Base-by-base conservation (phyloP, 2,888 invertebrate genomes). In the Lithodes maja region DNA sequence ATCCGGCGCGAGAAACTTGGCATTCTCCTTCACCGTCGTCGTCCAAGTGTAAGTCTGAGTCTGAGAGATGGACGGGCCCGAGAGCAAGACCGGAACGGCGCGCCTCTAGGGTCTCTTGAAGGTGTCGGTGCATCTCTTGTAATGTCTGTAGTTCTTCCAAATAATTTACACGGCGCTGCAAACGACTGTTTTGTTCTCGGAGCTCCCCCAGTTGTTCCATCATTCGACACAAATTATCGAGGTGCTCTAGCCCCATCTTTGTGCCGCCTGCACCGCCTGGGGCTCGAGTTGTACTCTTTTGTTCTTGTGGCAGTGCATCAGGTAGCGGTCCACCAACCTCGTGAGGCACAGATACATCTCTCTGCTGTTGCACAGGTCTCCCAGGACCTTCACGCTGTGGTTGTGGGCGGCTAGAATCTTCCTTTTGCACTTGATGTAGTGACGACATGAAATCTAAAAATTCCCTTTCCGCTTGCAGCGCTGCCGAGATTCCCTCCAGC, bases 211-310 rank as follows among this genome's bases (percentile, higher is more conserved):
- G 95, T 93, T 97, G 96, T 93, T 97, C 97, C 93, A 97, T 95
- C 61, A 98, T 94, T 90, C 95, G 95, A 92, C 97, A 95, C 5
- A 98, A 94, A 92, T 96, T 96, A 92, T 97, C 97, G 83, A 98
- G 93, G 93, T 97, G 97, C 93, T 97, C 97, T 91, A 98, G 95
- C 2, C 94, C 94, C 53, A 80, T 81, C 50, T 77, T 80, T 52
- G 87, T 88, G 52, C 55, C 52, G 74, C 80, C 80, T 15, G 84
- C 88, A 53, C 82, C 88, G n/a, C 82, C 83, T n/a, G 71, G 78
- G 15, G 3, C 53, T 33, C 17, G 53, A 9, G 86, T 77, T 12
- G 90, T 87, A 68, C 86, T 69, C 80, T 80, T 71, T 12, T 85
- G 87, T 17, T 91, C 87, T 2, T 69, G 77, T n/a, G 55, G 89